phyloP scores from a whole-genome alignment of 2,888 invertebrate genomes.

The Leptothorax acervorum region DNA sequence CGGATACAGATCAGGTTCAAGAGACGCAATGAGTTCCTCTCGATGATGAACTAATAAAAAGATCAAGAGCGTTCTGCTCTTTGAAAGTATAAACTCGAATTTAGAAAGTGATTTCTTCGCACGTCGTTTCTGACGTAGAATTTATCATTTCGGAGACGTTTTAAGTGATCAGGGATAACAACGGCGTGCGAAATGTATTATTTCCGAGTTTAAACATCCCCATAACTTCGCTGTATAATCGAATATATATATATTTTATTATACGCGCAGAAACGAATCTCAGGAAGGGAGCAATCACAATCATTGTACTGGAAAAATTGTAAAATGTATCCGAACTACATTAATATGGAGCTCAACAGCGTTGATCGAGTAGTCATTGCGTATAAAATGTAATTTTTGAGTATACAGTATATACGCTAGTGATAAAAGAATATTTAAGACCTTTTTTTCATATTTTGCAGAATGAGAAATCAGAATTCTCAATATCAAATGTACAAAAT shows the following conservation, averaged over 20 bases:
- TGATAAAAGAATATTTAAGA: background rate
- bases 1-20: constrained; percentile 66
- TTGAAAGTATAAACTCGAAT: background rate
- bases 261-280: constrained; percentile 11
- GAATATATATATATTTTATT: constrained; percentile 11
- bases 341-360: constrained; percentile 15
- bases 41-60: constrained; percentile 7
- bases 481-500: background rate
- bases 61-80: background rate
- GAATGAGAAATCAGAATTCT: background rate
- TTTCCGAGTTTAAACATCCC: constrained; percentile 2
- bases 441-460: background rate
- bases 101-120: constrained; percentile 8
- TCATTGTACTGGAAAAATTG: constrained; percentile 16
- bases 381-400: constrained; percentile 7
- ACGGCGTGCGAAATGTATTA: background rate
- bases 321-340: constrained; percentile 24
- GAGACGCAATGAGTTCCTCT: constrained; percentile 56
- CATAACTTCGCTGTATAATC: constrained; percentile 15
- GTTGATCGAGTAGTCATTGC: background rate
- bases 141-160: background rate
- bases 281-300: constrained; percentile 20
- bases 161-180: background rate
- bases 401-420: background rate
- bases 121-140: background rate